These are phyloP conservation scores for Cebidichthys violaceus DNA, from an alignment of 2,113 vertebrate species.

Conservation along the genomic window DNA sequence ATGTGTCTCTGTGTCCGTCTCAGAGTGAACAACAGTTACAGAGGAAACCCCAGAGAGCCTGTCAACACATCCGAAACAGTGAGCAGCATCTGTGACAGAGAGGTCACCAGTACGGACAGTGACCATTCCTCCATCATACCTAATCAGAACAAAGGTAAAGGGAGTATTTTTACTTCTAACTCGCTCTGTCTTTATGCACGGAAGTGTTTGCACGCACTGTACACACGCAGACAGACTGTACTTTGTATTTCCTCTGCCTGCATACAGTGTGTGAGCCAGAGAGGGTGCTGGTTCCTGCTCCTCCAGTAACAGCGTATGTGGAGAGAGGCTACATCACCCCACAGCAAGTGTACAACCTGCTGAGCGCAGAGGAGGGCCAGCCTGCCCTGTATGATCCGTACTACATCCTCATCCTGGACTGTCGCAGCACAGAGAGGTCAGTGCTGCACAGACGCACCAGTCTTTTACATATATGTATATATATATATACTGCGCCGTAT, in stretches of 20 bases:
- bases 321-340: conserved; percentile 75
- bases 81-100: conserved; percentile 68
- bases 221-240: not conserved
- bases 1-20: conserved; percentile 13
- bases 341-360: conserved; percentile 78
- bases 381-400: conserved; percentile 66
- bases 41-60: conserved; percentile 43
- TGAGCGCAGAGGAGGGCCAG: conserved; percentile 76
- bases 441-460: not conserved
- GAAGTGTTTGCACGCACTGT: not conserved
- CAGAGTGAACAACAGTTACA: conserved; percentile 74
- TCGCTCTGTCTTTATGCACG: not conserved
- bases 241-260: conserved; percentile 28
- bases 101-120: conserved; percentile 63
- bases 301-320: conserved; percentile 63
- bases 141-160: conserved; percentile 53
- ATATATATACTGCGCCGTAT: too few species aligned
- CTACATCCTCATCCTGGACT: conserved; percentile 79
- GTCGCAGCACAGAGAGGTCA: conserved; percentile 74
- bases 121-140: conserved; percentile 48
- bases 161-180: conserved; percentile 9
- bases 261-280: conserved; percentile 52
- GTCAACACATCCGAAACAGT: conserved; percentile 51
- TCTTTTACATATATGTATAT: too few species aligned
- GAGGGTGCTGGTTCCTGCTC: conserved; percentile 60